Conservation (phyloP, 92 coral and sea anemone species). For the Phymanthus crucifer region DNA sequence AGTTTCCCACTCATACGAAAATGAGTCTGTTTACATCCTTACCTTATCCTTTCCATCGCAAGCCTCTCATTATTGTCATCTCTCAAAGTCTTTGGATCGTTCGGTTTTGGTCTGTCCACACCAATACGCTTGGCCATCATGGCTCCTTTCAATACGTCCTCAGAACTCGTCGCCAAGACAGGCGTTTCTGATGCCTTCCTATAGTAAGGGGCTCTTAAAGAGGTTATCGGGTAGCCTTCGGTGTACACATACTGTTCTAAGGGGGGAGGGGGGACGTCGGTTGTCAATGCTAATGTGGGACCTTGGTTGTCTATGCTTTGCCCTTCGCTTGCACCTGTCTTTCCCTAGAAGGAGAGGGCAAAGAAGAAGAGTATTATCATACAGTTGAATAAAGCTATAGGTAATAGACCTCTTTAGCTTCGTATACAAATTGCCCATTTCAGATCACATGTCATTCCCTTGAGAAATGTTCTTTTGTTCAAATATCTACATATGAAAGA, state of each 20-base stretch:
- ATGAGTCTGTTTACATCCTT: not conserved
- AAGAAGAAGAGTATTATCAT: too few relatives aligned
- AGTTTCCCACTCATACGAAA: too few relatives aligned
- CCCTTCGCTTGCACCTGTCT: conserved; percentile 14
- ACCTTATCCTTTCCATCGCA: conserved; percentile 83
- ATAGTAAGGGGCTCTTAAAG: conserved; percentile 66
- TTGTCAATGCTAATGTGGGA: conserved; percentile 66
- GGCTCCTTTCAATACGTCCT: conserved; percentile 82
- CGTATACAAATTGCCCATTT: too few relatives aligned
- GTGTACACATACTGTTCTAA: conserved; percentile 87
- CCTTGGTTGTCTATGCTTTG: conserved; percentile 28
- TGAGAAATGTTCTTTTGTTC: too few relatives aligned
- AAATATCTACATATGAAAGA: too few relatives aligned
- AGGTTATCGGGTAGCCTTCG: conserved; percentile 72
- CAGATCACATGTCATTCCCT: too few relatives aligned
- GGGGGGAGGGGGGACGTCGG: conserved; percentile 91
- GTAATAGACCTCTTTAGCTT: too few relatives aligned
- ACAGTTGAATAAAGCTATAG: too few relatives aligned
- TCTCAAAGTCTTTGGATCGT: conserved; percentile 48
- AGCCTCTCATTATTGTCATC: conserved; percentile 79
- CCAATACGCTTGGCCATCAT: conserved; percentile 79
- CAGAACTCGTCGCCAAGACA: conserved; percentile 51
- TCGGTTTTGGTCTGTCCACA: conserved; percentile 58
- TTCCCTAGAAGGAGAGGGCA: conserved; percentile 23
- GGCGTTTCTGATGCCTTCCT: conserved; percentile 45